Percentiles rank a stretch among this genome's conserved stretches.
Conservation (phyloP, 1,140 invertebrate species). For the Drosophila pachea region DNA sequence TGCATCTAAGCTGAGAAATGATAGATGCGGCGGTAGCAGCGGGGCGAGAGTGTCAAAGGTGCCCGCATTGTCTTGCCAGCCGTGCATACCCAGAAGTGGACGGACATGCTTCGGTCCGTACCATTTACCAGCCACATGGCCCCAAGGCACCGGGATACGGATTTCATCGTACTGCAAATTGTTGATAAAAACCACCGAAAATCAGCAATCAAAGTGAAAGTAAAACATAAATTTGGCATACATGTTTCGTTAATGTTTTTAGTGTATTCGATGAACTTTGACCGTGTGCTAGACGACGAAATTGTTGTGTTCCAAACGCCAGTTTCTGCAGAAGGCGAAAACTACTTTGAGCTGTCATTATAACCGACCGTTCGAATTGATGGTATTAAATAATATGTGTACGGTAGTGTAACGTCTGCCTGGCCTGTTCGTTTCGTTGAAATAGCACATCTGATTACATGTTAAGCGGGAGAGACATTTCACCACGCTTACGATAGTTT, state of each 20-base stretch:
- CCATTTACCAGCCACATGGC: constrained; percentile 84
- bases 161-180: constrained; percentile 82
- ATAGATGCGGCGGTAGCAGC: constrained; percentile 81
- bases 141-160: constrained; percentile 83
- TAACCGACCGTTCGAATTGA: background rate
- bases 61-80: constrained; percentile 88
- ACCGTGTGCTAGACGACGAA: constrained; percentile 20
- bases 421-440: constrained; percentile 14
- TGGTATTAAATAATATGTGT: constrained; percentile 37
- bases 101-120: constrained; percentile 83
- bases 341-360: constrained; percentile 42
- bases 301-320: constrained; percentile 9
- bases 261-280: constrained; percentile 32
- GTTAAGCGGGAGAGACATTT: background rate
- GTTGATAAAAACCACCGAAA: background rate
- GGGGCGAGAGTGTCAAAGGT: constrained; percentile 86
- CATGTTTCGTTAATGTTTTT: constrained; percentile 54
- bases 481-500: background rate
- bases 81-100: constrained; percentile 86
- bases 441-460: constrained; percentile 30
- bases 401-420: constrained; percentile 12
- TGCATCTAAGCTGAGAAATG: constrained; percentile 85
- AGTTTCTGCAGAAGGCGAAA: constrained; percentile 28
- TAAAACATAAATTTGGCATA: constrained; percentile 24
- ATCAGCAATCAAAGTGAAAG: background rate